These are phyloP conservation scores for Schrankia costaestrigalis DNA, from an alignment of 2,888 invertebrate genomes.

Conservation along the genomic window DNA sequence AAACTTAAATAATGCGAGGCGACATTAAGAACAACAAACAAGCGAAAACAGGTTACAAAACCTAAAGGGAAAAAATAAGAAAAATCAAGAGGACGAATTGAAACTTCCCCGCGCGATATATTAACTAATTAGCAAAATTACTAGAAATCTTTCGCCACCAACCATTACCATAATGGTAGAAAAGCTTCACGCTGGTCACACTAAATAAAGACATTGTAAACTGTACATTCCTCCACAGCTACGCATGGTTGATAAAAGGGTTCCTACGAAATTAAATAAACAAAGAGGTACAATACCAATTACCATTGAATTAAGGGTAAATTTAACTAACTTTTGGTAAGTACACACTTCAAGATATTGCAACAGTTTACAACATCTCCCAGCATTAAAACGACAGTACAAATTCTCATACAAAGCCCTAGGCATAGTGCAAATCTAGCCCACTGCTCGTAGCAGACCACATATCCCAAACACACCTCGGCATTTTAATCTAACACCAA, in stretches of 20 bases:
- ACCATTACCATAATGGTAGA: constrained; percentile 21
- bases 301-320: too few relatives aligned
- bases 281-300: too few relatives aligned
- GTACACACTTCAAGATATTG: too few relatives aligned
- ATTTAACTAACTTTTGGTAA: too few relatives aligned
- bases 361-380: constrained; percentile 22
- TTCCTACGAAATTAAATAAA: too few relatives aligned
- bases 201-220: constrained; percentile 12
- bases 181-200: constrained; percentile 29
- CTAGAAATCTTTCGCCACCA: constrained; percentile 32
- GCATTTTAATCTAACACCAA: constrained; percentile 67
- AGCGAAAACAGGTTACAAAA: constrained; percentile 41
- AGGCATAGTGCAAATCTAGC: constrained; percentile 47
- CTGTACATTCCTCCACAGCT: too few relatives aligned
- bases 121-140: constrained; percentile 38
- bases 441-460: constrained; percentile 61
- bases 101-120: constrained; percentile 46
- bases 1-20: constrained; percentile 55
- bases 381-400: constrained; percentile 24
- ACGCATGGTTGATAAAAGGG: too few relatives aligned
- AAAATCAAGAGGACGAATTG: constrained; percentile 36
- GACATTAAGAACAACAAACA: constrained; percentile 38
- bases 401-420: constrained; percentile 33
- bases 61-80: constrained; percentile 35
- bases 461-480: constrained; percentile 76